These are phyloP conservation scores for Pelosia muscerda DNA, from an alignment of 2,888 invertebrate species.

Conservation along the genomic window DNA sequence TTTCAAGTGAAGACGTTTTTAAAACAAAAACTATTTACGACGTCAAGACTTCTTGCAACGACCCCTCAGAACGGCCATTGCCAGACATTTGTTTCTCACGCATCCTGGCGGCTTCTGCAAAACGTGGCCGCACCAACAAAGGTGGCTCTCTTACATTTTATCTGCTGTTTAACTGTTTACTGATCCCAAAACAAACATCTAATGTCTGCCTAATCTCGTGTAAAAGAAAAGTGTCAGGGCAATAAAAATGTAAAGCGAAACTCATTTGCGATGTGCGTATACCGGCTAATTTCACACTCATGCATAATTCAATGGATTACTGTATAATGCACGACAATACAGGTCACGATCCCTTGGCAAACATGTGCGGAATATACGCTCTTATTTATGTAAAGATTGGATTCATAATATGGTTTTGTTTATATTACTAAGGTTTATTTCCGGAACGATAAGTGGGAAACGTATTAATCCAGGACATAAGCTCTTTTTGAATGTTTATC, in stretches of 20 bases:
- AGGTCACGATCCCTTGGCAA: constrained; percentile 54
- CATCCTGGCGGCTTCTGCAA: no score
- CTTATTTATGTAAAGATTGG: constrained; percentile 29
- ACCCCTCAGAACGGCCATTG: no score
- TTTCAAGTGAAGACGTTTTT: no score
- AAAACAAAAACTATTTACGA: no score
- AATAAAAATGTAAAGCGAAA: constrained; percentile 68
- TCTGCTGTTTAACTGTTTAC: no score
- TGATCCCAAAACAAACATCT: constrained; percentile 11
- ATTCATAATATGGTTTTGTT: constrained; percentile 23
- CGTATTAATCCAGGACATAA: background rate
- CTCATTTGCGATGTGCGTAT: constrained; percentile 47
- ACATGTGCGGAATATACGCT: constrained; percentile 40
- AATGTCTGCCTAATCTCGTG: constrained; percentile 37
- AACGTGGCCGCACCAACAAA: no score
- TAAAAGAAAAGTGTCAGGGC: constrained; percentile 53
- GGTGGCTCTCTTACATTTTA: no score
- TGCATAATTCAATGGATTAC: constrained; percentile 68
- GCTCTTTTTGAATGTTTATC: background rate
- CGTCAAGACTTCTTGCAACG: no score
- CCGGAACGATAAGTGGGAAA: background rate
- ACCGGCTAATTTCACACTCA: constrained; percentile 65
- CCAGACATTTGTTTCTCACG: no score
- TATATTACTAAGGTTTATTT: background rate
- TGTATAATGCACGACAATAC: constrained; percentile 65